Percentiles rank a stretch among this genome's conserved stretches.
These are phyloP conservation scores for Sericinus montela DNA, from an alignment of 2,888 invertebrate genomes.

Conservation along the genomic window DNA sequence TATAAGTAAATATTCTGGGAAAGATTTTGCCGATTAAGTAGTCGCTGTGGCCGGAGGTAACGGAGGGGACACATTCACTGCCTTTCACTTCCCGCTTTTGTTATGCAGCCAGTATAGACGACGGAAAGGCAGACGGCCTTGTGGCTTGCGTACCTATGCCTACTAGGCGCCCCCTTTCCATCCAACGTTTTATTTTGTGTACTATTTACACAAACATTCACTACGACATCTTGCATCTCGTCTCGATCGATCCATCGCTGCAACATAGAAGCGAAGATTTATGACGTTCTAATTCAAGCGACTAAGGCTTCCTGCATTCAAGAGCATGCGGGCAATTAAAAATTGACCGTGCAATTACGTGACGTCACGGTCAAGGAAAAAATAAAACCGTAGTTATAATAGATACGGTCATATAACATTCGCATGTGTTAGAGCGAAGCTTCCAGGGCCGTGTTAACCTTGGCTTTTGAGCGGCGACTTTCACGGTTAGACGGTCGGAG, in stretches of 20 bases:
- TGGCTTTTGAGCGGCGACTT: constrained; percentile 78
- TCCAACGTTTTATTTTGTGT: constrained; percentile 41
- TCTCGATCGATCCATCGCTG: constrained; percentile 28
- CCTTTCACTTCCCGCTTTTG: constrained; percentile 80
- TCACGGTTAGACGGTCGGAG: constrained; percentile 76
- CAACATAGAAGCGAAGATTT: neutral
- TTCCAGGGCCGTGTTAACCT: constrained; percentile 72
- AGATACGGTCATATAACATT: constrained; percentile 61
- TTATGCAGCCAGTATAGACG: constrained; percentile 64
- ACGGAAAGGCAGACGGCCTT: constrained; percentile 74
- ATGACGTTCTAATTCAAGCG: constrained; percentile 30
- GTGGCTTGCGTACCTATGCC: constrained; percentile 63
- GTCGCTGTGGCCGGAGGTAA: constrained; percentile 33
- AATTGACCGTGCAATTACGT: constrained; percentile 49
- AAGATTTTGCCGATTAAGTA: constrained; percentile 26
- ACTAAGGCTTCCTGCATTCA: constrained; percentile 16
- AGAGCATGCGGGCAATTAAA: constrained; percentile 28
- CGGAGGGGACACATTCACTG: constrained; percentile 73
- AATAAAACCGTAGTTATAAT: constrained; percentile 43
- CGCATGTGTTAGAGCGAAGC: constrained; percentile 59
- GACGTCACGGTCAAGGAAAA: constrained; percentile 62
- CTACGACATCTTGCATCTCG: constrained; percentile 37
- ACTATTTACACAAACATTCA: constrained; percentile 22
- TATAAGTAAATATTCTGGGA: constrained; percentile 8
- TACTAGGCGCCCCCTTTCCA: constrained; percentile 65